phyloP scores from a whole-genome alignment of 2,888 invertebrate species.

The Eueremaeus valkanovi region DNA sequence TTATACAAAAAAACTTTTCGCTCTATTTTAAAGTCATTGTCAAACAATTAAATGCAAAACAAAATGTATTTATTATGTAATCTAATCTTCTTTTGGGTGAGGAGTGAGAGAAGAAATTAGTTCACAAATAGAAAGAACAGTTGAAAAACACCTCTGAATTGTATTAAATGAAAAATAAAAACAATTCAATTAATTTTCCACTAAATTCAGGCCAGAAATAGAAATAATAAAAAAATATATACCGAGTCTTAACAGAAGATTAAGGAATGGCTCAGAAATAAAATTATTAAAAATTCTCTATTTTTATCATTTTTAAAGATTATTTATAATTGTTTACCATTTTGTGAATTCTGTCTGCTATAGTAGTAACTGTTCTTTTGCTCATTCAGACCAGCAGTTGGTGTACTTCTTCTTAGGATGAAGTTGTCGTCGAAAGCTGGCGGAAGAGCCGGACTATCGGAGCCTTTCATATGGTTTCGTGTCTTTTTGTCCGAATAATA shows the following conservation, averaged over 20 bases:
- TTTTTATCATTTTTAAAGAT: neutral
- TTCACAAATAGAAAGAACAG: constrained; percentile 3
- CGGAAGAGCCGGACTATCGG: constrained; percentile 21
- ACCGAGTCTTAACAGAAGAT: no score
- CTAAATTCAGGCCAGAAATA: neutral
- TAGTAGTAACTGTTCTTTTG: neutral
- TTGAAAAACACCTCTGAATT: constrained; percentile 10
- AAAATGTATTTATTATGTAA: no score
- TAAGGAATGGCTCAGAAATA: no score
- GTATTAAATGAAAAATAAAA: neutral
- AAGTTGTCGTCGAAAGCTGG: constrained; percentile 40
- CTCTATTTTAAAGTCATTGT: no score
- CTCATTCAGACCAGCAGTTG: constrained; percentile 36
- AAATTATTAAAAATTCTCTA: no score
- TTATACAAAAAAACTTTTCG: no score
- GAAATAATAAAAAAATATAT: neutral
- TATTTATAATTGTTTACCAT: neutral
- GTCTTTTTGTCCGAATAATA: constrained; percentile 10
- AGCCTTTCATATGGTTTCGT: neutral
- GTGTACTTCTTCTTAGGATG: constrained; percentile 37
- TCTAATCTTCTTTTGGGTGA: neutral
- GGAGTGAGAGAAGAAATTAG: neutral
- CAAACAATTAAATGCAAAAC: neutral
- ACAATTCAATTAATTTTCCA: neutral
- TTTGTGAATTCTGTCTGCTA: neutral